Evolutionary conservation across 2,797 vertebrate genomes (phyloP), one percentile per base, ranked within the genome.

Genomic region (Borostomias antarcticus): DNA sequence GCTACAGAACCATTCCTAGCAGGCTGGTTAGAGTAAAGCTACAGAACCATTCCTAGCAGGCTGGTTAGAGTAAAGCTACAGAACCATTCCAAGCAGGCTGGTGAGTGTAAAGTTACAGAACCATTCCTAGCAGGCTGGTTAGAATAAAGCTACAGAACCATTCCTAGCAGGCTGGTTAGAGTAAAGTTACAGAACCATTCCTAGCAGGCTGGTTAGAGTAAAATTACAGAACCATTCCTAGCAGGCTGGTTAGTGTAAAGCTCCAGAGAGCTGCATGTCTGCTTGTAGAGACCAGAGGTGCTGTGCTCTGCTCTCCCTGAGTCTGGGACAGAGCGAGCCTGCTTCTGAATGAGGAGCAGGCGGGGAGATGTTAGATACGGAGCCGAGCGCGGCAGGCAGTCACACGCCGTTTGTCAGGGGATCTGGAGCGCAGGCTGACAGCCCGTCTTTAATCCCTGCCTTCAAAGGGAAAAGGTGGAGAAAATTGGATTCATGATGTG

Each of bases 401-500:
- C 80, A 79, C 81, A 76, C 74, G 45, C 75, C 29, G 84, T 82
- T 84, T 84, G 82, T 87, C 87, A 87, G 69, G 68, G 86, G 87
- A 90, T 88, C 86, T 84, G 83, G 82, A 70, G 67, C 66, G 76
- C 64, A 65, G 62, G 76, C 85, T 90, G 91, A 91, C 91, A 92
- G 89, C 87, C 85, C 70, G 52, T 66, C 88, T 90, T 88, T 93
- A 93, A 93, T 92, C 92, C 90, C 76, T 77, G 79, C 88, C 82
- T 88, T 89, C 85, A 84, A 76, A 83, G 73, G 85, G 82, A 85
- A 86, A 88, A 82, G 76, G 82, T 70, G 70, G 72, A 78, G 82
- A 78, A 91, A 92, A 93, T 89, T 88, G 87, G 85, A 92, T 92
- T 89, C 86, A 88, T 85, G 85, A 89, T 88, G 86, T 87, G 85